These are phyloP conservation scores for Melanotus villosus DNA, from an alignment of 2,888 invertebrate species.

Conservation along the genomic window DNA sequence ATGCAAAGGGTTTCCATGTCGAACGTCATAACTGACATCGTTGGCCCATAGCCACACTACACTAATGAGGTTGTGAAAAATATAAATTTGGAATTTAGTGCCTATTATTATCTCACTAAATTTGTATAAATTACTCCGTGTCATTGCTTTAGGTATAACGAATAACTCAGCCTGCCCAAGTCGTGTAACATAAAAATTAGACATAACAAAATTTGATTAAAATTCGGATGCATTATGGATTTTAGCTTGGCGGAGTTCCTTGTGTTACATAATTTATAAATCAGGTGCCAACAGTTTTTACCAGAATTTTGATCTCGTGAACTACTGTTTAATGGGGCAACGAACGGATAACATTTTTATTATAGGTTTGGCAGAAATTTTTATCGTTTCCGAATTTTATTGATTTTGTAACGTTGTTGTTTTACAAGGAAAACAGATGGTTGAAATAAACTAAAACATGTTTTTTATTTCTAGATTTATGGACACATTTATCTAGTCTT, in stretches of 20 bases:
- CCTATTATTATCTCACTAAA: slow-evolving; percentile 1
- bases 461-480: too few species aligned
- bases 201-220: slow-evolving; percentile 3
- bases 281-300: slow-evolving; percentile 3
- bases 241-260: not conserved
- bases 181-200: not conserved
- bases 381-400: slow-evolving; percentile 4
- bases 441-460: too few species aligned
- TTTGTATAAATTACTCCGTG: slow-evolving; percentile 4
- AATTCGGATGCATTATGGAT: not conserved
- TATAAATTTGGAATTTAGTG: slow-evolving; percentile 5
- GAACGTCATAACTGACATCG: slow-evolving; percentile 13
- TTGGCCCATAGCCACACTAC: slow-evolving; percentile 16
- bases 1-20: slow-evolving; percentile 12
- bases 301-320: not conserved
- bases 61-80: slow-evolving; percentile 20
- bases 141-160: not conserved
- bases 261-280: slow-evolving; percentile 1
- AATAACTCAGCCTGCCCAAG: not conserved
- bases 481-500: too few species aligned
- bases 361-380: not conserved
- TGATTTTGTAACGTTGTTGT: not conserved
- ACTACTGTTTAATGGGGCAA: not conserved
- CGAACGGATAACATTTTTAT: slow-evolving; percentile 15
- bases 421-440: not conserved